Evolutionary conservation across 2,797 vertebrate genomes (phyloP), one percentile per base, ranked within the genome.

Genomic region (Gallinago solitaria): DNA sequence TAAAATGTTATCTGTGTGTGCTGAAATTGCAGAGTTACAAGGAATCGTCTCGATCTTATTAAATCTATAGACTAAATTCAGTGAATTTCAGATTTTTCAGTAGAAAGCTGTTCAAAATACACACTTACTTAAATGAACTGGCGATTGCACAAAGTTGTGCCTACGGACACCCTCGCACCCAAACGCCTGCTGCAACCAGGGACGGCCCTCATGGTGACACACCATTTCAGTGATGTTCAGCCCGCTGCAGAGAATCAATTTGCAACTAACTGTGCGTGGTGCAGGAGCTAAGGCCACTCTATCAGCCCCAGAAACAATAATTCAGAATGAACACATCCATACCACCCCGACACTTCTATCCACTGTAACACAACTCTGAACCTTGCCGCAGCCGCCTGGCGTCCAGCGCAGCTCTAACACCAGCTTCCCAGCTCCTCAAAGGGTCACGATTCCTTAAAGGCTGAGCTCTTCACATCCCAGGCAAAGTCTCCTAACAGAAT

Each of bases 51-150:
- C 27, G 17, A 9, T 30, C n/a, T 3, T 0, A 0, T 47, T 20
- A 69, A 47, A 64, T 15, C 11, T n/a, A 51, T 35, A 30, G 41
- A 16, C 27, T 27, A 30, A 84, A 33, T 6, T 57, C 35, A 43
- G 28, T 2, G 32, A 59, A 3, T 17, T 39, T 37, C 1, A 32
- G 24, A 12, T 28, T 83, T 87, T 85, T 28, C 83, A 45, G n/a
- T 9, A 47, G 20, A 45, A 48, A 77, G 6, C 28, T 69, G 4
- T 47, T 78, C 68, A 45, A 85, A 74, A 77, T 6, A 11, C 12
- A 50, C 6, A 14, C 0, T 4, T 17, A 2, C 0, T 15, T 2
- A 65, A 75, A 73, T 0, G 12, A 75, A 28, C 8, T 1, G 5
- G 21, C 12, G n/a, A 5, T 33, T 63, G 59, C 4, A 43, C 33